Conservation (phyloP, 2,888 invertebrate species). For the Siphonodentalium dalli region DNA sequence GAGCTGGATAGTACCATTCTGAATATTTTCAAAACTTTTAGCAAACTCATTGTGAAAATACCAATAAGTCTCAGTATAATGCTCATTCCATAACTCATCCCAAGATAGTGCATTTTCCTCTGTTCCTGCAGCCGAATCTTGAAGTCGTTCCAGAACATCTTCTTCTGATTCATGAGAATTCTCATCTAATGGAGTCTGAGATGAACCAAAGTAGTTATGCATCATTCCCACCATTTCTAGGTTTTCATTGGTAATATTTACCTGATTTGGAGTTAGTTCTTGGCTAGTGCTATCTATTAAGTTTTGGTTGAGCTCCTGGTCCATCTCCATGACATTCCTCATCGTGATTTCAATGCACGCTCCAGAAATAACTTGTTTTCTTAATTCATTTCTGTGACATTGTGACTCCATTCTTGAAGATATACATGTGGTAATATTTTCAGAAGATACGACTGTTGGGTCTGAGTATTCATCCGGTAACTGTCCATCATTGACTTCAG, state of each 20-base stretch:
- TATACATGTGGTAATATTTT: too few species aligned
- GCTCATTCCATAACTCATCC: conserved; percentile 56
- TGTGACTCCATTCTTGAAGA: too few species aligned
- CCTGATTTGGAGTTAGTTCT: neutral
- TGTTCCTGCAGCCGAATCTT: neutral
- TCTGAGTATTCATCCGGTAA: too few species aligned
- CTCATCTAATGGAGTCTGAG: neutral
- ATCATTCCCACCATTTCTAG: conserved; percentile 42
- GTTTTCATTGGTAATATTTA: conserved; percentile 27
- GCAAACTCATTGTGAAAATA: conserved; percentile 48
- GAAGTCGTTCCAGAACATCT: conserved; percentile 1
- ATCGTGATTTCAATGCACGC: neutral
- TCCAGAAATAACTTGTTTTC: neutral
- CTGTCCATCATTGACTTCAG: too few species aligned
- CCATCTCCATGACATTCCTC: too few species aligned
- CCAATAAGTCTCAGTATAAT: conserved; percentile 53
- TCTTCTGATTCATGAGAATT: neutral
- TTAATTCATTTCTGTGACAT: neutral
- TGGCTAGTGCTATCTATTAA: neutral
- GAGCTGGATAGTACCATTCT: too few species aligned
- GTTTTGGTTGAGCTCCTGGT: too few species aligned
- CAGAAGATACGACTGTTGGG: too few species aligned
- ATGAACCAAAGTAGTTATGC: conserved; percentile 39
- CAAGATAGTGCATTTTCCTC: conserved; percentile 21
- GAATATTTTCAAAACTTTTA: conserved; percentile 33